Base-by-base conservation (phyloP, 2,888 invertebrate genomes). In the Beris chalybata region DNA sequence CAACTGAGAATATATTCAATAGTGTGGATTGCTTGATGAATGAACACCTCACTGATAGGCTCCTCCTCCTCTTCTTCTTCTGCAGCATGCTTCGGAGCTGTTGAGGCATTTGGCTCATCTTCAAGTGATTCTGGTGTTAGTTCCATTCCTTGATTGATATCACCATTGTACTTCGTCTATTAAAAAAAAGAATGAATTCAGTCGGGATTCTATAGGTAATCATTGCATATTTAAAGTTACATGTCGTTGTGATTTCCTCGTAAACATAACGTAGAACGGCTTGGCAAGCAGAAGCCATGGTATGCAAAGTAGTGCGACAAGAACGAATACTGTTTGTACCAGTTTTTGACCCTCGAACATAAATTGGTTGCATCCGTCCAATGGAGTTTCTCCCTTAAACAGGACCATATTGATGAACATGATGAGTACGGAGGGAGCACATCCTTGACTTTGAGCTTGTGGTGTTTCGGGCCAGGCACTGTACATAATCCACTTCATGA, bases 1-100 rank as follows among this genome's bases (percentile, higher is more conserved):
- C 96, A 96, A 74, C 96, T 95, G 70, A 97, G 86, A 70, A 95
- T 94, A 76, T 94, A 98, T 83, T 97, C 97, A 69, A 97, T 96
- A 1, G 97, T 97, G 81, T 97, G 97, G 74, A 97, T 97, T 15
- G 89, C 90, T 77, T 97, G 96, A 79, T 95, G 91, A 74, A 97
- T 95, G 85, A 94, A 91, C 72, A 95, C 82, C 77, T 97, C 97
- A 71, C 91, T 87, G 81, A 95, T 89, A 2, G 90, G 85, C 72
- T 89, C 92, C 0, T 87, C 85, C 4, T 82, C 80, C 73, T 81
- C 84, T 57, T 76, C 77, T 48, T 74, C 77, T 4, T 70, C 75
- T 53, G 69, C 72, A 38, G 69, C 72, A 43, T 69, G 69, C 12
- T 30, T 72, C 70, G 53, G 45, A 55, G 59, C 53, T 11, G 29